These are phyloP conservation scores for Pteruthius melanotis DNA, from an alignment of 2,113 vertebrate genomes.

Conservation along the genomic window DNA sequence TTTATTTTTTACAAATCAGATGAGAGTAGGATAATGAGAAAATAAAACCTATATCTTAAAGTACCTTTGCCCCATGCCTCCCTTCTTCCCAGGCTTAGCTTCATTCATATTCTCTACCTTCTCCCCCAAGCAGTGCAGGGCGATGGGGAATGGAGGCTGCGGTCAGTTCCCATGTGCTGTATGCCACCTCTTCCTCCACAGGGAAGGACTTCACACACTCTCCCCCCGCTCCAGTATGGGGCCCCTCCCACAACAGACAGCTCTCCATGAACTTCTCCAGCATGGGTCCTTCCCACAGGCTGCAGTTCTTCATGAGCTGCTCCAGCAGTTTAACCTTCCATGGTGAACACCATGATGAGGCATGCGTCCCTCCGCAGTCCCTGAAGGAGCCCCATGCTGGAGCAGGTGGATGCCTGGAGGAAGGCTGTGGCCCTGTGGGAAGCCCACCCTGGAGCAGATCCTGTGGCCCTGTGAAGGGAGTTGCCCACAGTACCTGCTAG, in stretches of 20 bases:
- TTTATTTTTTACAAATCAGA: neutral
- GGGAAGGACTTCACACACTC: neutral
- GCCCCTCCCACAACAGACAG: neutral
- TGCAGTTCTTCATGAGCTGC: neutral
- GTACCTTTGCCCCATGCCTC: neutral
- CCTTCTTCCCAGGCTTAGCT: neutral
- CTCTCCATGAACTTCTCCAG: neutral
- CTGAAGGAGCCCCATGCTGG: rapidly evolving
- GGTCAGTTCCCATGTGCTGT: neutral
- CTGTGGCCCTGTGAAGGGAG: neutral
- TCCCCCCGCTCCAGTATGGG: neutral
- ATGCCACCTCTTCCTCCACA: neutral
- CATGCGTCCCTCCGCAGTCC: rapidly evolving
- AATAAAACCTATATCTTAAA: neutral
- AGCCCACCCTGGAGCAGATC: neutral
- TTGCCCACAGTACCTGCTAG: neutral
- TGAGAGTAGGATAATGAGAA: neutral
- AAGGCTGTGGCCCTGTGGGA: neutral
- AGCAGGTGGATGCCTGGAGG: neutral
- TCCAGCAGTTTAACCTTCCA: neutral
- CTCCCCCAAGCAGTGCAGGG: rapidly evolving
- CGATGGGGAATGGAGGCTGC: rapidly evolving
- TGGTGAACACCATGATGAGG: too few relatives aligned
- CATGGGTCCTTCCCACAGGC: neutral
- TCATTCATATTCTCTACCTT: neutral